A percentile compares a stretch with the other conserved stretches of the same genome.
These are phyloP conservation scores for Microcebus tavaratra DNA, from an alignment of 2,113 vertebrate species.

Conservation along the genomic window DNA sequence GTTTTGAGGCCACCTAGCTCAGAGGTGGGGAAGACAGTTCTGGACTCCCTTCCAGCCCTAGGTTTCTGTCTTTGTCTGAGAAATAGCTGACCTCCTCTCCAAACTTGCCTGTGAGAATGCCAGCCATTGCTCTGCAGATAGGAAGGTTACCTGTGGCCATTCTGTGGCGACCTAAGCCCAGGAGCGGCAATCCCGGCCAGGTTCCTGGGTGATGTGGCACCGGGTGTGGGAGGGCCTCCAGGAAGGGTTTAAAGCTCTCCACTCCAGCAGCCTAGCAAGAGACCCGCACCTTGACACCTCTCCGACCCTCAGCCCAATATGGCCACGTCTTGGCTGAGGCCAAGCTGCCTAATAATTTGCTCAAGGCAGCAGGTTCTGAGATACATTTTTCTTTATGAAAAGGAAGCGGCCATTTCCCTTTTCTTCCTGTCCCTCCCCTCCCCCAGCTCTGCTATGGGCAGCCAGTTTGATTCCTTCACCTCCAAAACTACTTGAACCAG, in stretches of 20 bases:
- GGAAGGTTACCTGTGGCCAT: not conserved
- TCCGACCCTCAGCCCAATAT: not conserved
- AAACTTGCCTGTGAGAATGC: not conserved
- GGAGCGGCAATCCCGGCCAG: not conserved
- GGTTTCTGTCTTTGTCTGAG: not conserved
- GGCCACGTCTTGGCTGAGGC: not conserved
- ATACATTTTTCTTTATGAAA: not conserved
- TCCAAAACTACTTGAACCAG: not conserved
- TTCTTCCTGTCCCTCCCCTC: too few relatives aligned
- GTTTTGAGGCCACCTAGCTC: not conserved
- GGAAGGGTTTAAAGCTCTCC: not conserved
- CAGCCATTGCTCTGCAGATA: not conserved
- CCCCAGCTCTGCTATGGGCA: not conserved
- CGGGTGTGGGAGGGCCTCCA: not conserved
- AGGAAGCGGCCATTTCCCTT: not conserved
- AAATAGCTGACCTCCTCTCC: not conserved
- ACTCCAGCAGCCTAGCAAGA: too few relatives aligned
- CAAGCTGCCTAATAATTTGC: not conserved
- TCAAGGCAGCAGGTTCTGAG: not conserved
- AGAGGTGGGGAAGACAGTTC: not conserved
- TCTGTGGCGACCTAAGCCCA: not conserved
- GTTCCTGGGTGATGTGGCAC: not conserved
- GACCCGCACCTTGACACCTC: not conserved
- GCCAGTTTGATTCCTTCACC: not conserved
- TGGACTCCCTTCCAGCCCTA: not conserved